Conservation (phyloP, 2,888 invertebrate species). For the Marronus borbonicus region DNA sequence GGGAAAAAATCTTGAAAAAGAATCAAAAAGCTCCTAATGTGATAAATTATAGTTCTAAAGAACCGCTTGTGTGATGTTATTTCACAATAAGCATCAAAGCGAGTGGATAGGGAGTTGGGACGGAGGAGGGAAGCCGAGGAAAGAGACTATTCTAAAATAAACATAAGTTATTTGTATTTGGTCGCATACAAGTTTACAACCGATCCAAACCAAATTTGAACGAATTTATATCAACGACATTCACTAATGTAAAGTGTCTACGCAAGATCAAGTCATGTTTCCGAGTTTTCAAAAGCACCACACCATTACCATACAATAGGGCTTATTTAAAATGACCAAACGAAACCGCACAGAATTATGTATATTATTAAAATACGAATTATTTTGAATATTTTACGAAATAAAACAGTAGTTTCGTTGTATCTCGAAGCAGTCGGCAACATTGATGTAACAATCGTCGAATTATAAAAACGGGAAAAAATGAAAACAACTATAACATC, state of each 20-base stretch:
- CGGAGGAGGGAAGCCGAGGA: background rate
- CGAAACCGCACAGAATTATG: slow-evolving; percentile 64
- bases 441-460: slow-evolving; percentile 36
- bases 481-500: too few species aligned
- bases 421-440: slow-evolving; percentile 39
- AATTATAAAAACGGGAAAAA: background rate
- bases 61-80: slow-evolving; percentile 45
- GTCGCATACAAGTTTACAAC: slow-evolving; percentile 52
- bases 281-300: slow-evolving; percentile 60
- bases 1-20: slow-evolving; percentile 9
- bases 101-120: background rate
- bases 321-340: slow-evolving; percentile 61
- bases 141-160: slow-evolving; percentile 44
- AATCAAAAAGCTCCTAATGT: slow-evolving; percentile 31
- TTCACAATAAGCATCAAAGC: slow-evolving; percentile 37
- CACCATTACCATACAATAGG: slow-evolving; percentile 62
- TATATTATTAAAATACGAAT: slow-evolving; percentile 65
- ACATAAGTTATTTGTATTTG: slow-evolving; percentile 53
- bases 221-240: slow-evolving; percentile 52
- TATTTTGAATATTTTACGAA: slow-evolving; percentile 65
- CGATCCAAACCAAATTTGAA: slow-evolving; percentile 52
- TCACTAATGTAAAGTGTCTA: slow-evolving; percentile 58
- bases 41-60: slow-evolving; percentile 48
- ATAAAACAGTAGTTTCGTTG: slow-evolving; percentile 60
- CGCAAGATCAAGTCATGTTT: slow-evolving; percentile 59